Conservation (phyloP, 2,113 vertebrate genomes). For the Murina feae region DNA sequence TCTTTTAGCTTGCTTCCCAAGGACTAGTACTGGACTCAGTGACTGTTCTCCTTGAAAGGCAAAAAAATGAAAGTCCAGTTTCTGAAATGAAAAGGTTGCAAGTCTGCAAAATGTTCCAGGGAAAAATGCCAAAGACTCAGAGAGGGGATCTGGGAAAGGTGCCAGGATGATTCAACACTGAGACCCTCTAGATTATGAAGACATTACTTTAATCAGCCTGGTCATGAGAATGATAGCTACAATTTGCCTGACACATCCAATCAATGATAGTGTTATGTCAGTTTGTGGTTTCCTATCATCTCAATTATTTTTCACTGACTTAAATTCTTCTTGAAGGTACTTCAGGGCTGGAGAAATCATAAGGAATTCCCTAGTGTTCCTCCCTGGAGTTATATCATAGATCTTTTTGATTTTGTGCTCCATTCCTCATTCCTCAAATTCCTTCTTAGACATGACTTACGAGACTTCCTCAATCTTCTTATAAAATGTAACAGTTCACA, state of each 20-base stretch:
- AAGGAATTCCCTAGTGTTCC: neutral
- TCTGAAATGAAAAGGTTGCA: conserved; percentile 39
- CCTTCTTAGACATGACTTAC: conserved; percentile 51
- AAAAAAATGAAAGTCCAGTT: conserved; percentile 35
- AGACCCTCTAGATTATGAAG: conserved; percentile 55
- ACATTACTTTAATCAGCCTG: conserved; percentile 47
- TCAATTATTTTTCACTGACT: conserved; percentile 43
- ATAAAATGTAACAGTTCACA: conserved; percentile 38
- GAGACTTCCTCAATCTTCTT: conserved; percentile 21
- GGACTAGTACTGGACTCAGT: neutral
- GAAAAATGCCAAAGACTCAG: conserved; percentile 36
- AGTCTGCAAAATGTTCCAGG: neutral
- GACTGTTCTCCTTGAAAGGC: conserved; percentile 24
- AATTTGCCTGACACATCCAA: conserved; percentile 50
- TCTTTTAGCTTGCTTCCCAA: conserved; percentile 34
- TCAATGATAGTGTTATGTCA: conserved; percentile 35
- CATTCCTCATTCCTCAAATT: conserved; percentile 35
- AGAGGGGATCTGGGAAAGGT: conserved; percentile 1
- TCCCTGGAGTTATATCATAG: conserved; percentile 20
- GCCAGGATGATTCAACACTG: conserved; percentile 1
- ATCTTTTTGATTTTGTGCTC: conserved; percentile 35
- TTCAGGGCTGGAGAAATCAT: conserved; percentile 27
- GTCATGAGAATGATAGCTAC: conserved; percentile 48
- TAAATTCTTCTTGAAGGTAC: conserved; percentile 44
- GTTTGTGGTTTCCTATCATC: conserved; percentile 46